Base-by-base conservation (phyloP, 2,113 vertebrate species). In the Corythoichthys intestinalis region DNA sequence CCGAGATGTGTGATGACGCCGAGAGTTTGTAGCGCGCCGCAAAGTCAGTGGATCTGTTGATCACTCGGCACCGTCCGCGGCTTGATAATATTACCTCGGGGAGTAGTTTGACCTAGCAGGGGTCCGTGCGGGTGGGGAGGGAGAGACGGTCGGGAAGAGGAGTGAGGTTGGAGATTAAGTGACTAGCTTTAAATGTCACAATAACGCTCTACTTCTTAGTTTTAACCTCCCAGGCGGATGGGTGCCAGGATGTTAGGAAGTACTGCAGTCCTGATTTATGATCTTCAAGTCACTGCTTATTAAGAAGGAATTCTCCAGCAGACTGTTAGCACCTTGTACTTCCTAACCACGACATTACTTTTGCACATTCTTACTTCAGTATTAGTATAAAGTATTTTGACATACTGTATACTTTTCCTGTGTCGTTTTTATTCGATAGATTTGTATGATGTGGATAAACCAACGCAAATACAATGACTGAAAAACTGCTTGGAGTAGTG, bases 31-130 rank as follows among this genome's bases (percentile, higher is more conserved):
- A 71, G 76, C 61, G 75, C 66, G 35, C 62, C 59, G 69, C 78
- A 80, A 83, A 88, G 89, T 83, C 84, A 80, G 72, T 50, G 70
- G 81, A 86, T 76, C 73, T 85, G 84, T 79, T 82, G 86, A 85
- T 85, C 86, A 77, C 84, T 83, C 79, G 61, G 69, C 80, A 73
- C 71, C 72, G 74, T 75, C 81, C 70, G 59, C 66, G 12, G 70
- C 78, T 84, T 77, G 73, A 70, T 82, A 72, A 86, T 83, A 74
- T 82, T 77, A 75, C 86, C 85, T 71, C 75, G 52, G 88, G 86
- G 88, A 86, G 83, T 72, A 74, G 77, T 86, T 87, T 82, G 80
- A 80, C 74, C 77, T 34, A 71, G 75, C 75, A 69, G 65, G 71
- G 80, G 77, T 81, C 77, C 65, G 76, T 65, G 73, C 28, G 17